Evolutionary conservation across 53 echinoderm and acorn worm species (phyloP), one percentile per base, ranked within the genome.

Genomic region (Henricia sp.): DNA sequence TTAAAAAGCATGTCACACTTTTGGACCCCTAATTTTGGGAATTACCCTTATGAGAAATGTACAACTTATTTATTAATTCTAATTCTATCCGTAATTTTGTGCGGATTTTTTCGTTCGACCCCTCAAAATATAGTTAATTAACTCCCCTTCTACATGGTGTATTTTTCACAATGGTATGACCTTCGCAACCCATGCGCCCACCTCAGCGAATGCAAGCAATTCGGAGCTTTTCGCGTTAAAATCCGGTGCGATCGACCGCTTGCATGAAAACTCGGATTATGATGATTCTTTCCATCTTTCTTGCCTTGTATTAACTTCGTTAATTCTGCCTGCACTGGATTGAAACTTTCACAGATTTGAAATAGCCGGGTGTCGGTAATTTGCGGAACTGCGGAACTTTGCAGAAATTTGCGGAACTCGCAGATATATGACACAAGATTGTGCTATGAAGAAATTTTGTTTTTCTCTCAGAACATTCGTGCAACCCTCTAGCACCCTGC

Each of bases 111-210:
- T 36, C n/a, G 36, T 36, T 66, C 25, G 36, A 66, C 66, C 66
- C 66, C 66, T 66, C 66, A 66, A 8, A 66, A 66, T 35, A 38
- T 66, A 66, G 37, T 38, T 38, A 36, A 66, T 66, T 37, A 66
- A 66, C 66, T 25, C 66, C 38, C 37, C 66, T 66, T 66, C 38
- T 17, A n/a, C 17, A n/a, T 38, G 36, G 17, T 35, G 66, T 36
- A 66, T 66, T 66, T 66, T 66, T n/a, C 66, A 36, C 66, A 66
- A 66, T 66, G 66, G 66, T 66, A 35, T 16, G 66, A 66, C 66
- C 66, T 66, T 66, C 3, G 37, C 66, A 66, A 66, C 66, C 36
- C 37, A 17, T 37, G 36, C 37, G 14, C 36, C 66, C 16, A 25
- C 66, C n/a, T 66, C 38, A 5, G 66, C 26, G 13, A 36, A 66